Evolutionary conservation across 2,113 vertebrate species (phyloP).

Genomic region (Taurulus bubalis): DNA sequence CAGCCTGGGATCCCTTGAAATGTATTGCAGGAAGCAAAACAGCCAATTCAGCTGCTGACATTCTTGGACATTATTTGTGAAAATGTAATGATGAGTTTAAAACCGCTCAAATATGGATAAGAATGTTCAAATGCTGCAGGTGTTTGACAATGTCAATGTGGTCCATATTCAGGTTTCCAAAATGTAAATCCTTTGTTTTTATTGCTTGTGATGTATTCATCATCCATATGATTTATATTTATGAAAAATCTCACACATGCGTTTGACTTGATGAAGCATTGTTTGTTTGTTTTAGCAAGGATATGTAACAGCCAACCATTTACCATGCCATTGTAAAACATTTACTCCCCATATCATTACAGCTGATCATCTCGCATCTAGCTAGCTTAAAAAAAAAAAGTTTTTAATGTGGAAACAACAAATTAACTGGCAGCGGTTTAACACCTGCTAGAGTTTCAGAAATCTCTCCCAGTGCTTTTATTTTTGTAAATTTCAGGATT

Average conservation of each 20-base stretch:
- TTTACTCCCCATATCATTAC: neutral
- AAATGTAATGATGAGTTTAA: neutral
- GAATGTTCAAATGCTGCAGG: neutral
- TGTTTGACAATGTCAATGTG: neutral
- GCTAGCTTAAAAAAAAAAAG: too few species aligned
- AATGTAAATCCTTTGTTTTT: neutral
- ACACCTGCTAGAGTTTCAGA: neutral
- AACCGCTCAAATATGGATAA: neutral
- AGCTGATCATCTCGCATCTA: too few species aligned
- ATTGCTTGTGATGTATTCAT: neutral
- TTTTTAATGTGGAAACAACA: neutral
- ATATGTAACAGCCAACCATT: neutral
- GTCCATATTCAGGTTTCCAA: neutral
- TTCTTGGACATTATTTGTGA: neutral
- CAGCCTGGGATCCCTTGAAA: neutral
- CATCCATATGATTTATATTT: neutral
- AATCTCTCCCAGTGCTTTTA: neutral
- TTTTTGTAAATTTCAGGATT: neutral
- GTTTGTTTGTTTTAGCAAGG: neutral
- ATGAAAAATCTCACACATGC: neutral
- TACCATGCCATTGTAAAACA: neutral
- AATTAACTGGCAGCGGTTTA: too few species aligned
- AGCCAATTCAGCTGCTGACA: neutral
- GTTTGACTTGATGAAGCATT: neutral
- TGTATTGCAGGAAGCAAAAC: neutral